Conservation (phyloP, 1,140 invertebrate genomes). For the Stenopsyche tienmushanensis region DNA sequence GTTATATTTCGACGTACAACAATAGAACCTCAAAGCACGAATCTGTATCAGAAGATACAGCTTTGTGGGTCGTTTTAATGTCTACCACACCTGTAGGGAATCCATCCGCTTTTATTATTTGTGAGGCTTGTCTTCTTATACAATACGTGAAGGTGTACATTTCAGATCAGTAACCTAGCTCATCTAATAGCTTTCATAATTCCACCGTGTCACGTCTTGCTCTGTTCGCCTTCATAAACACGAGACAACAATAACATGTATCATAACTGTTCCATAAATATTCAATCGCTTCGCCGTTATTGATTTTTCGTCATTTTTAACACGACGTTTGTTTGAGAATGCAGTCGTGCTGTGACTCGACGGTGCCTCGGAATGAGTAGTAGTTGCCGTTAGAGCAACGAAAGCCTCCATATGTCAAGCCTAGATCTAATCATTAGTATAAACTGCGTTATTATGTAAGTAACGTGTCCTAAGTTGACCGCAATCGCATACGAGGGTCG, state of each 20-base stretch:
- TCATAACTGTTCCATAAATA: constrained; percentile 6
- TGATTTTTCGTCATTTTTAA: neutral
- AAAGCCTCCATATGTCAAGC: neutral
- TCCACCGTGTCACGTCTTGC: neutral
- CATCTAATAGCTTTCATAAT: neutral
- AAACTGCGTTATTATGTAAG: neutral
- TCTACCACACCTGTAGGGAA: neutral
- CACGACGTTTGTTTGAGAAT: neutral
- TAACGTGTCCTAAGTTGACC: too few relatives aligned
- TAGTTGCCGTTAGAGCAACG: neutral
- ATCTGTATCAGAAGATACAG: too few relatives aligned
- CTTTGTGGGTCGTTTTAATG: neutral
- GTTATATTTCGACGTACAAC: too few relatives aligned
- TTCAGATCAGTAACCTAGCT: neutral
- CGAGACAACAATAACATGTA: neutral
- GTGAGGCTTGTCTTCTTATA: neutral
- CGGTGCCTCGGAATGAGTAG: neutral
- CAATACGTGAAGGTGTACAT: neutral
- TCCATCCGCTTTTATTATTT: constrained; percentile 1
- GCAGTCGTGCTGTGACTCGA: neutral
- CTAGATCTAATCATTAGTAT: neutral
- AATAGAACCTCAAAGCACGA: too few relatives aligned
- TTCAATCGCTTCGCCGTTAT: neutral
- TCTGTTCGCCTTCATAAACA: too few relatives aligned
- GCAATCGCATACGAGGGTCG: too few relatives aligned